Evolutionary conservation across 2,797 vertebrate genomes (phyloP), one percentile per base, ranked within the genome.

Genomic region (Pachyuromys duprasi): DNA sequence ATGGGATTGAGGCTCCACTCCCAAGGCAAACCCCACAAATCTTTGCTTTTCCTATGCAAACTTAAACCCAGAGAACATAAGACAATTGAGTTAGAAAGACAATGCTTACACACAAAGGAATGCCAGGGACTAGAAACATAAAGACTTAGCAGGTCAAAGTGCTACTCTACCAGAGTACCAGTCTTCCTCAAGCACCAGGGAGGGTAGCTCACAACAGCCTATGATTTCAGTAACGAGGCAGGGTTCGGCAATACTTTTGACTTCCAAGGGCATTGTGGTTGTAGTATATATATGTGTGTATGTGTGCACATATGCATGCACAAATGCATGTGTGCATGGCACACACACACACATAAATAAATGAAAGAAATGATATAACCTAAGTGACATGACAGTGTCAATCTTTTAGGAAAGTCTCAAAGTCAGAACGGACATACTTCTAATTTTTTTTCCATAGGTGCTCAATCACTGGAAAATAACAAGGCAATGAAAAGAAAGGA

Each of bases 271-370:
- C 31, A 82, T 2, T 53, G 22, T 74, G 69, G 26, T 65, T 18
- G 5, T 49, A 49, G 65, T 17, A 14, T 36, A n/a, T 36, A n/a
- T 39, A 18, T 72, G 8, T 22, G n/a, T 8, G 18, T 20, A n/a
- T 22, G 69, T 39, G 22, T 74, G 22, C 13, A 15, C 3, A 49
- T 31, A 2, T 12, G 49, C 45, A 49, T 3, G 18, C 53, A 57
- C 79, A 39, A 0, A 4, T 8, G 12, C 1, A 26, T 4, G 1
- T n/a, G 36, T 28, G 8, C 49, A 55, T n/a, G 4, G 17, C 55
- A 57, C 55, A 57, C 13, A 13, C 26, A 7, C 0, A 80, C 5
- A 60, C 6, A 60, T 60, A 86, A 55, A 86, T 57, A 28, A 69
- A 39, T 60, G 1, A 60, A 53, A 8, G 11, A 45, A 70, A 39